These are phyloP conservation scores for Muntiacus reevesi DNA, from an alignment of 2,113 vertebrate genomes.

Conservation along the genomic window DNA sequence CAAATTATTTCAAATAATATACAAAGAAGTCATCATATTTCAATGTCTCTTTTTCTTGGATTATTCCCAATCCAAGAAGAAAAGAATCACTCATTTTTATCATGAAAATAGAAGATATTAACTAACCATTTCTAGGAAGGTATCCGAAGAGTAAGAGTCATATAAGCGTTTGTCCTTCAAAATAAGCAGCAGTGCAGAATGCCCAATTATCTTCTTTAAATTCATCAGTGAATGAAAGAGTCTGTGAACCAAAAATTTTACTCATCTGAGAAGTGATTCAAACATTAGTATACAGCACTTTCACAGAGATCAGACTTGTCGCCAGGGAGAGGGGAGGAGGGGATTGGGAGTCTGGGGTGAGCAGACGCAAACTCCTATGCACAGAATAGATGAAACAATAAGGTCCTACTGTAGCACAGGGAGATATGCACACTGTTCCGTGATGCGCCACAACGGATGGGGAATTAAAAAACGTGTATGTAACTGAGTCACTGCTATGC, in stretches of 20 bases:
- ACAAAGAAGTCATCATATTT: not conserved
- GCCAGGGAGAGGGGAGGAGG: not conserved
- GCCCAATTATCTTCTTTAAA: slow-evolving; percentile 87
- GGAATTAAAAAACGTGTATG: accelerated
- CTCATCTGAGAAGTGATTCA: slow-evolving; percentile 23
- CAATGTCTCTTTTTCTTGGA: not conserved
- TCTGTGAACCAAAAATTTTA: slow-evolving; percentile 75
- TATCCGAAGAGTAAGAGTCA: slow-evolving; percentile 79
- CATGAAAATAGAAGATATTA: slow-evolving; percentile 5
- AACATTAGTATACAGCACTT: not conserved
- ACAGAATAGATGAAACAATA: not conserved
- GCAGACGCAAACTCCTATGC: not conserved
- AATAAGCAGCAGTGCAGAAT: slow-evolving; percentile 89
- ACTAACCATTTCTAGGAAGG: slow-evolving; percentile 90
- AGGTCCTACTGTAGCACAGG: not conserved
- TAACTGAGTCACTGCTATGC: not conserved
- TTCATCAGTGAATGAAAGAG: slow-evolving; percentile 89
- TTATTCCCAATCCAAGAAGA: not conserved
- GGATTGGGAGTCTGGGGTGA: not conserved
- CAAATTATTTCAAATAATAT: not conserved
- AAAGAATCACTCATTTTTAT: not conserved
- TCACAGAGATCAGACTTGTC: not conserved
- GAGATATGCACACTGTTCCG: not conserved
- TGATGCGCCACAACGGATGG: accelerated
- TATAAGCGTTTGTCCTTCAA: slow-evolving; percentile 88